Base-by-base conservation (phyloP, 2,888 invertebrate species). In the Lasius platythorax region DNA sequence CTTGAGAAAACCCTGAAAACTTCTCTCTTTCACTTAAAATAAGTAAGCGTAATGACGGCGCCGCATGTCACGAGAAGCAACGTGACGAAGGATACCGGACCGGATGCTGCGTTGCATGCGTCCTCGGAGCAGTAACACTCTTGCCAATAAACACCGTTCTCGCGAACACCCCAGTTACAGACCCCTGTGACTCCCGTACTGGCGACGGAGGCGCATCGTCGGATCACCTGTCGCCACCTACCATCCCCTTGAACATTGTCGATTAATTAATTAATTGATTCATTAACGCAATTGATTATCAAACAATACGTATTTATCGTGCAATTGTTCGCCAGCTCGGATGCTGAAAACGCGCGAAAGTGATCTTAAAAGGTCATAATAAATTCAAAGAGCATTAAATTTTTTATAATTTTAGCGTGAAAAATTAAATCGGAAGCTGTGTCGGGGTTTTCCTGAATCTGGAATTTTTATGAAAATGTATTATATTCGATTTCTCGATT, bases 71-170 rank as follows among this genome's bases (percentile, higher is more conserved):
- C 61, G 40, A 91, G 64, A 23, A 87, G 56, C 8, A 83, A 74
- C 15, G 87, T 85, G 18, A 87, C 64, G 6, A 84, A 53, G 0
- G 87, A 86, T 12, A 85, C 40, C 23, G 92, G 82, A 58, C 83
- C 88, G n/a, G 93, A 85, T n/a, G 93, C 91, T 76, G 88, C 91
- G 93, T 99, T 99, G 94, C 99, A 99, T 88, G 98, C 97, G 93
- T 99, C 99, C 84, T 97, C 96, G 0, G 98, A 97, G 94, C 99
- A 99, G 93, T 99, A 99, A 93, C 99, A 99, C 93, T 99, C 98
- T 94, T 99, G 99, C 98, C 98, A 99, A 94, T 99, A 99, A 0
- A 98, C 98, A 3, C 99, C 99, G 91, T 99, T 99, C 88, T 98
- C 98, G 91, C 98, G 97, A 81, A 99, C 98, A 28, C 98, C 98